A percentile compares a stretch with the other conserved stretches of the same genome.
Evolutionary conservation across 2,113 vertebrate species (phyloP).

Genomic region (Nansenia antarctica): DNA sequence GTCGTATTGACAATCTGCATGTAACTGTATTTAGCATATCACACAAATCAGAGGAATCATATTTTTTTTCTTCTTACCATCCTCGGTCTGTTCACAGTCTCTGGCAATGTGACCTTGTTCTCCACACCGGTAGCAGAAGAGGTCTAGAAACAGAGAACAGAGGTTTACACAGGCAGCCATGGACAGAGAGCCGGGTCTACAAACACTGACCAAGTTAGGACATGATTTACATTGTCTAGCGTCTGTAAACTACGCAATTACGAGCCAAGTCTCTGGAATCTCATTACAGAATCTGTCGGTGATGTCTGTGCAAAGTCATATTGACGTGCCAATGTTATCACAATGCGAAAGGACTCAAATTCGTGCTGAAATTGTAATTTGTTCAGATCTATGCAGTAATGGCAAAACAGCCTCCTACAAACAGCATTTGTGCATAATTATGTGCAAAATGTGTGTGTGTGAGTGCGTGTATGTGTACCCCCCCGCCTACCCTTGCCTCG

Average conservation of each 20-base stretch:
- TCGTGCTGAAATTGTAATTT: too few species aligned
- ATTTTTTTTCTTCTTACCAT: conserved; percentile 79
- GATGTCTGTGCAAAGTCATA: neutral
- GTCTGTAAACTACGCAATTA: neutral
- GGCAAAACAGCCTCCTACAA: too few species aligned
- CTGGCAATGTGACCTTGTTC: conserved; percentile 97
- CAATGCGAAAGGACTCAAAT: neutral
- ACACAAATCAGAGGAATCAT: neutral
- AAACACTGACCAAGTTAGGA: neutral
- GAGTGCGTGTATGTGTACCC: too few species aligned
- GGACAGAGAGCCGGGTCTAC: neutral
- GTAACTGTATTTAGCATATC: neutral
- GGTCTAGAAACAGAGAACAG: conserved; percentile 66
- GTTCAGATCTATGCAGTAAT: too few species aligned
- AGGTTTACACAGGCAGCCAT: neutral
- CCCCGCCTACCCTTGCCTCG: neutral
- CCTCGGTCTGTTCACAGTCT: conserved; percentile 97
- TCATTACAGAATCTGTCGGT: neutral
- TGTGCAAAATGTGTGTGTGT: too few species aligned
- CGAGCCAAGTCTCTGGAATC: neutral
- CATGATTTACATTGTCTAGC: neutral
- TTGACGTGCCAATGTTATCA: neutral
- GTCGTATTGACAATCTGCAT: neutral
- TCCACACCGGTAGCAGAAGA: conserved; percentile 95
- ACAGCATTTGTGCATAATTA: too few species aligned